Base-by-base conservation (phyloP, 2,113 vertebrate species). In the Synchiropus splendidus region DNA sequence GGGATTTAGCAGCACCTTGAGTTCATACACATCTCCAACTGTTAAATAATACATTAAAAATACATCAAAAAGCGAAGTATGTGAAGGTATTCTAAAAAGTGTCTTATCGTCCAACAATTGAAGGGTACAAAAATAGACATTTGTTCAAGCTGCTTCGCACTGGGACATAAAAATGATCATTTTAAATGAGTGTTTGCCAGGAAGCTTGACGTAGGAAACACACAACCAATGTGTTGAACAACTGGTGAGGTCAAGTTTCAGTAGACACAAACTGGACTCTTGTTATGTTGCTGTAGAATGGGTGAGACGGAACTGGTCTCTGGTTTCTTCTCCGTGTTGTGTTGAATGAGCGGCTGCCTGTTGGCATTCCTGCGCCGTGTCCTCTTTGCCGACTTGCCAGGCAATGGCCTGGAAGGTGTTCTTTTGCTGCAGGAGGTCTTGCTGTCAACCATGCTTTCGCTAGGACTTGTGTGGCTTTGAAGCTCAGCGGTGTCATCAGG, bases 401-500 rank as follows among this genome's bases (percentile, higher is more conserved):
- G 35, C 12, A 51, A 21, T 1, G 54, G 8, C 3, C 43, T 6
- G n/a, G 31, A 37, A 10, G 5, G 41, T 59, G 64, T 71, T 61
- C 74, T 67, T 54, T 76, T 80, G 49, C 18, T 41, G 37, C 16
- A 43, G 15, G 41, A 11, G 6, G 31, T 63, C 61, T 64, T 54
- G 43, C 42, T 39, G 30, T 43, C 30, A 0, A 13, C 17, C 4
- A 46, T 37, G 77, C 77, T 16, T 78, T 65, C 82, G 0, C 9
- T 72, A 64, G 8, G 82, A 38, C 35, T 6, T 10, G 57, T 45
- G 77, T 76, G 10, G 74, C 84, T 37, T 36, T 86, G 81, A 5
- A 41, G 5, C 46, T 90, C 89, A 53, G 86, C 72, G 12, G 52
- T 56, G n/a, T n/a, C n/a, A n/a, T n/a, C n/a, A n/a, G n/a, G n/a